phyloP scores from a whole-genome alignment of 2,888 invertebrate species.

The Metacarcinus magister region DNA sequence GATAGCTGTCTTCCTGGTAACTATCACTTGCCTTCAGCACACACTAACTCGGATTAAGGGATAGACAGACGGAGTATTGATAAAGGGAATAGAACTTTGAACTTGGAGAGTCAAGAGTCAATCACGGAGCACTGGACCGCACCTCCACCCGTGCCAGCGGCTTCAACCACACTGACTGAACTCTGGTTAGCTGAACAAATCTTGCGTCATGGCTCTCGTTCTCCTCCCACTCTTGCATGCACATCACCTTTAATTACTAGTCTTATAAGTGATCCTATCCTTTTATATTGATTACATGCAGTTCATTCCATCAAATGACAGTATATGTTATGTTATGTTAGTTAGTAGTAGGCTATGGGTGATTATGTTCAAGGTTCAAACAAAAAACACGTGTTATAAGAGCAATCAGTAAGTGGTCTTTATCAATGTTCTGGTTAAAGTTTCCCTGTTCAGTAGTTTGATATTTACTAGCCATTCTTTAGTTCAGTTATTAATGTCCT shows the following conservation, averaged over 20 bases:
- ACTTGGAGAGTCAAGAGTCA: not conserved
- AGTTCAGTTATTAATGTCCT: too few species aligned
- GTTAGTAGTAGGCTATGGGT: too few species aligned
- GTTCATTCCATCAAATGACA: too few species aligned
- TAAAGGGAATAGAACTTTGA: not conserved
- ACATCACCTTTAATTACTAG: not conserved
- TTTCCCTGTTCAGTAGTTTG: too few species aligned
- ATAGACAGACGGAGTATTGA: not conserved
- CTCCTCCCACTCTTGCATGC: not conserved
- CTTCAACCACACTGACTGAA: not conserved
- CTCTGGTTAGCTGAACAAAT: not conserved
- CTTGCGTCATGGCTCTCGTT: not conserved
- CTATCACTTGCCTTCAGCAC: not conserved
- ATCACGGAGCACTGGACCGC: not conserved
- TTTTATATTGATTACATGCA: too few species aligned
- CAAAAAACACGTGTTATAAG: too few species aligned
- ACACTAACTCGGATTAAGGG: not conserved
- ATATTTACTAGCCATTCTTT: too few species aligned
- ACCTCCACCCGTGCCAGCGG: not conserved
- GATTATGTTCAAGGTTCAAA: too few species aligned
- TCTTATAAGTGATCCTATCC: too few species aligned
- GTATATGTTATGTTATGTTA: too few species aligned
- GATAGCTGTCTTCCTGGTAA: not conserved
- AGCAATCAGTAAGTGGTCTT: too few species aligned
- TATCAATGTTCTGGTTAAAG: too few species aligned